Evolutionary conservation across 2,113 vertebrate species (phyloP).

Genomic region (Pyrgilauda ruficollis): DNA sequence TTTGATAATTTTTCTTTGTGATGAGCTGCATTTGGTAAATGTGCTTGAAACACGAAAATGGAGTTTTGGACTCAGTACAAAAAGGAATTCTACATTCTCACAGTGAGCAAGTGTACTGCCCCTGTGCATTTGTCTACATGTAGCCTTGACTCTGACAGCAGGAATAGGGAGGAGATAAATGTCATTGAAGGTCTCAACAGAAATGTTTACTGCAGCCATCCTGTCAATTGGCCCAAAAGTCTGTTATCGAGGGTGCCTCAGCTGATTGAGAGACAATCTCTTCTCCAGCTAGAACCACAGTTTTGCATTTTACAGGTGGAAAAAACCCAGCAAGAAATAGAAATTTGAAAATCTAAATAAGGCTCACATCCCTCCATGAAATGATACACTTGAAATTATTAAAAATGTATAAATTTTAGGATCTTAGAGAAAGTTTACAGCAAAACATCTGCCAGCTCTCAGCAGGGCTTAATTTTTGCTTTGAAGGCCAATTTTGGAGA

Average conservation of each 20-base stretch:
- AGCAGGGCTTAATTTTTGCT: not conserved
- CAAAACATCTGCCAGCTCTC: not conserved
- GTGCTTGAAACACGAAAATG: not conserved
- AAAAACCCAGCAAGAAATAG: not conserved
- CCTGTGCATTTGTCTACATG: not conserved
- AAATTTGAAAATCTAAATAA: not conserved
- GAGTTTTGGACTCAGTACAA: not conserved
- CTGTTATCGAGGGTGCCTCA: not conserved
- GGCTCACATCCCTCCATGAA: not conserved
- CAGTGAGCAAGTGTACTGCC: not conserved
- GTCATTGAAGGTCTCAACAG: not conserved
- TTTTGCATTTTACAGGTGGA: not conserved
- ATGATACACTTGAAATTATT: not conserved
- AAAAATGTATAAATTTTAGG: not conserved
- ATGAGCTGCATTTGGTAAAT: not conserved
- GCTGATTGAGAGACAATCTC: not conserved
- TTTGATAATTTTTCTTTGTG: not conserved
- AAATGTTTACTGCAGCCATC: not conserved
- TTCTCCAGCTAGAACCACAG: not conserved
- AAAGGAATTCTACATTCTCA: not conserved
- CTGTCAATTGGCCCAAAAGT: not conserved
- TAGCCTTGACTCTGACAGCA: not conserved
- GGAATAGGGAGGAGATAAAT: not conserved
- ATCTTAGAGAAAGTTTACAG: not conserved
- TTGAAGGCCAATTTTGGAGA: not conserved